Percentiles rank a stretch among this genome's conserved stretches.
Conservation (phyloP, 2,888 invertebrate species). For the Ditula angustiorana region DNA sequence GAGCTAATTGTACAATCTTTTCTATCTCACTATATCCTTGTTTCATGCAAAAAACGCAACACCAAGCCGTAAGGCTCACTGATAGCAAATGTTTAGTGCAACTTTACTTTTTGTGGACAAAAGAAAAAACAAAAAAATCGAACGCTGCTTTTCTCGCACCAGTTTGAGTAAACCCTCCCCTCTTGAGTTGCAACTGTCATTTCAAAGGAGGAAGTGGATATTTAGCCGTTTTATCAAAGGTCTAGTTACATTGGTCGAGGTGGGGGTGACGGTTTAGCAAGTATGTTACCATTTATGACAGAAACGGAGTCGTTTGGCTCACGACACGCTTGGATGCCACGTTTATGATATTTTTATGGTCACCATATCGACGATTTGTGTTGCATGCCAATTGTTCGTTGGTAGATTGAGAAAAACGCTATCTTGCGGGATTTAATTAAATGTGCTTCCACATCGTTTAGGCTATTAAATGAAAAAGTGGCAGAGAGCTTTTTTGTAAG, state of each 20-base stretch:
- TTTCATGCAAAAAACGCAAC: conserved; percentile 45
- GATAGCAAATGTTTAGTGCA: conserved; percentile 55
- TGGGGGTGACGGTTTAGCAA: conserved; percentile 46
- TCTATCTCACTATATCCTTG: no score
- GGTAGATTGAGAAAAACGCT: conserved; percentile 11
- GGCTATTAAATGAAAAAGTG: no score
- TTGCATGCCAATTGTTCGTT: conserved; percentile 43
- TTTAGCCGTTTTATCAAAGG: conserved; percentile 8
- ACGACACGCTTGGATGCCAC: conserved; percentile 44
- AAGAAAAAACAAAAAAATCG: conserved; percentile 35
- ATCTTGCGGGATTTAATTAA: background rate
- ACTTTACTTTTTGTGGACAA: conserved; percentile 33
- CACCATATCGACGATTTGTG: conserved; percentile 45
- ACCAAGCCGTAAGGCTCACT: conserved; percentile 46
- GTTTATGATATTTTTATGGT: conserved; percentile 50
- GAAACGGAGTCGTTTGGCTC: conserved; percentile 50
- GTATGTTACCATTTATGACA: conserved; percentile 53
- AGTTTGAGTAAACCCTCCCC: conserved; percentile 8
- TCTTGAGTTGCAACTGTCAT: background rate
- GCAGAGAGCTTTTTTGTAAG: no score
- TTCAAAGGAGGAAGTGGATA: background rate
- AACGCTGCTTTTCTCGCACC: conserved; percentile 17
- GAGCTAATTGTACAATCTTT: no score
- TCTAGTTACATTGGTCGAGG: conserved; percentile 36
- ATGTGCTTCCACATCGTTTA: background rate